Evolutionary conservation across 2,888 invertebrate genomes (phyloP).

Genomic region (Plagodis dolabraria): DNA sequence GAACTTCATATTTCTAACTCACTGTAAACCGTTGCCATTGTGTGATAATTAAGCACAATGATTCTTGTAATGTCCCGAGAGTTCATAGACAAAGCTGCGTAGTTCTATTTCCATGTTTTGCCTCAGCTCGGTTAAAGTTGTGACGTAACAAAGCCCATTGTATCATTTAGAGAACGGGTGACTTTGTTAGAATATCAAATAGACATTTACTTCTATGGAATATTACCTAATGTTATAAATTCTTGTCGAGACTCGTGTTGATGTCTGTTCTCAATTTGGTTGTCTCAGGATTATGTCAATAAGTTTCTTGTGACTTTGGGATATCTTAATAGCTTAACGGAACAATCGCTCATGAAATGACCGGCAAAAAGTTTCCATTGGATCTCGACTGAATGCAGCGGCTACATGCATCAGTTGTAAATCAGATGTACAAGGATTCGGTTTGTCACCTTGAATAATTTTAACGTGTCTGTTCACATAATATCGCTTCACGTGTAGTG

Average conservation of each 20-base stretch:
- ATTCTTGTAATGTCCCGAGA: conserved; percentile 40
- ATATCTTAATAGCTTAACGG: conserved; percentile 21
- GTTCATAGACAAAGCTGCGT: conserved; percentile 44
- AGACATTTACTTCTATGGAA: too few species aligned
- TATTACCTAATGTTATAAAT: too few species aligned
- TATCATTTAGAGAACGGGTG: conserved; percentile 5
- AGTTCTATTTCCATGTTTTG: conserved; percentile 35
- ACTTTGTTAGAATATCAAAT: background rate
- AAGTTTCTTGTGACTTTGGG: conserved; percentile 16
- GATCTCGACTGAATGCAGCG: conserved; percentile 7
- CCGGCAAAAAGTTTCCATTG: conserved; percentile 21
- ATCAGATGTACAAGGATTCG: conserved; percentile 14
- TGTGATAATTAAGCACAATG: conserved; percentile 45
- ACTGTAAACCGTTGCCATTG: conserved; percentile 36
- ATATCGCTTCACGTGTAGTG: background rate
- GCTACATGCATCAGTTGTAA: conserved; percentile 5
- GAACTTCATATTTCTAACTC: conserved; percentile 20
- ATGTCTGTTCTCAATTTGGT: background rate
- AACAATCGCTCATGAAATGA: conserved; percentile 26
- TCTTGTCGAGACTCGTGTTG: conserved; percentile 9
- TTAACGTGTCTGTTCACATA: conserved; percentile 2
- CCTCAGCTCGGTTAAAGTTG: conserved; percentile 29
- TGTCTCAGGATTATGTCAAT: conserved; percentile 26
- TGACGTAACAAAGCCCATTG: conserved; percentile 21
- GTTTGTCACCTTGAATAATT: conserved; percentile 4